A percentile compares a stretch with the other conserved stretches of the same genome.
phyloP scores from a whole-genome alignment of 92 coral and sea anemone species.

The Nematostella vectensis region DNA sequence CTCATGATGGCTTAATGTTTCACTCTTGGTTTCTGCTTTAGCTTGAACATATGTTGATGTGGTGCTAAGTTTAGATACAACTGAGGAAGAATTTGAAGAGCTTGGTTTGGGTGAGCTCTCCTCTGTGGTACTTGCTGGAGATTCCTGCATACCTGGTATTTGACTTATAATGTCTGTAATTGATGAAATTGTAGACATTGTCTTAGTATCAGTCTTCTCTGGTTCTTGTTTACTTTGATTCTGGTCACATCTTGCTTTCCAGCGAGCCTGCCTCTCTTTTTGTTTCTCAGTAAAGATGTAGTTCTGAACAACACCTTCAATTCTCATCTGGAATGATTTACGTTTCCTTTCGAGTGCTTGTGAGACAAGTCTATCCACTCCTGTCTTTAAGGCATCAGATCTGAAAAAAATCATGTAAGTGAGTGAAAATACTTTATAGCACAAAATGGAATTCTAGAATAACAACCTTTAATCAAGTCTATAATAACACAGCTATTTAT shows the following conservation, averaged over 20 bases:
- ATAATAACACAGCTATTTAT: no score
- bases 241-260: neutral
- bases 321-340: slow-evolving; percentile 67
- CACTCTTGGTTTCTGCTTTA: slow-evolving; percentile 10
- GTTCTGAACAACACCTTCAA: slow-evolving; percentile 90
- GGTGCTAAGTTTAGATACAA: neutral
- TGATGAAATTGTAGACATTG: slow-evolving; percentile 5
- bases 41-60: slow-evolving; percentile 2
- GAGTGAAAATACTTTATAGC: neutral
- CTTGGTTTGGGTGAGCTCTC: neutral
- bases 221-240: slow-evolving; percentile 7
- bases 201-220: slow-evolving; percentile 4
- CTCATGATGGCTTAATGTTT: neutral
- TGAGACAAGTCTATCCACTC: slow-evolving; percentile 75
- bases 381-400: slow-evolving; percentile 83
- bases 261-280: slow-evolving; percentile 22
- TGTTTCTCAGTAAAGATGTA: slow-evolving; percentile 62
- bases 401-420: slow-evolving; percentile 22
- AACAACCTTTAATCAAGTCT: no score
- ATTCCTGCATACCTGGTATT: slow-evolving; percentile 12
- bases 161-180: slow-evolving; percentile 27
- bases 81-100: neutral
- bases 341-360: slow-evolving; percentile 77
- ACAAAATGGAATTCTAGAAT: no score
- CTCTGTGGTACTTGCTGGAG: neutral